phyloP scores from a whole-genome alignment of 2,113 vertebrate species.

The Pangasianodon hypophthalmus region DNA sequence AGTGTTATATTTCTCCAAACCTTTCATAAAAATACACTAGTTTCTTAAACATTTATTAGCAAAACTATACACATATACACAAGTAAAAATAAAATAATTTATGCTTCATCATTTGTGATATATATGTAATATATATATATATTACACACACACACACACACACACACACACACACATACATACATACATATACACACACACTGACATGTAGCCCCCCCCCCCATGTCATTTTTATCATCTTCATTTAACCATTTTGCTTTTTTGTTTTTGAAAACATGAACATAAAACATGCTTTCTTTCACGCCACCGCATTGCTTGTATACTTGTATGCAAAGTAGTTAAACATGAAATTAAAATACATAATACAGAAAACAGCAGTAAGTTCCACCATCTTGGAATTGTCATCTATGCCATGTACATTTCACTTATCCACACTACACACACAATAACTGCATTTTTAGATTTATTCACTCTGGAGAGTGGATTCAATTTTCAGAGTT shows the following conservation, averaged over 20 bases:
- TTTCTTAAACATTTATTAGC: not conserved
- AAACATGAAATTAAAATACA: not conserved
- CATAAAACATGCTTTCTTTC: not conserved
- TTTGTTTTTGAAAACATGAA: not conserved
- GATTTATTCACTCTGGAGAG: not conserved
- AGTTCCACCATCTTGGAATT: not conserved
- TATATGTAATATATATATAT: no score
- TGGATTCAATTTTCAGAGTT: not conserved
- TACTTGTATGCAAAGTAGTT: not conserved
- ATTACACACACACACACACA: not conserved
- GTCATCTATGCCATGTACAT: not conserved
- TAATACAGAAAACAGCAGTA: not conserved
- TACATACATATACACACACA: not conserved
- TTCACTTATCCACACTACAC: not conserved
- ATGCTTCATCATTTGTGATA: not conserved
- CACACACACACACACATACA: not conserved
- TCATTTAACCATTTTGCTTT: no score
- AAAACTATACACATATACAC: conserved; percentile 27
- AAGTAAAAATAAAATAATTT: not conserved
- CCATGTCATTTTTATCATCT: no score
- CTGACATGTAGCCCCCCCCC: no score
- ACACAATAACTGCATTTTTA: not conserved
- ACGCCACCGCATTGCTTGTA: not conserved
- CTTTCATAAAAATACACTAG: not conserved
- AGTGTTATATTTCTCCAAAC: not conserved